These are phyloP conservation scores for Chloromyia formosa DNA, from an alignment of 2,888 invertebrate genomes.

Conservation along the genomic window DNA sequence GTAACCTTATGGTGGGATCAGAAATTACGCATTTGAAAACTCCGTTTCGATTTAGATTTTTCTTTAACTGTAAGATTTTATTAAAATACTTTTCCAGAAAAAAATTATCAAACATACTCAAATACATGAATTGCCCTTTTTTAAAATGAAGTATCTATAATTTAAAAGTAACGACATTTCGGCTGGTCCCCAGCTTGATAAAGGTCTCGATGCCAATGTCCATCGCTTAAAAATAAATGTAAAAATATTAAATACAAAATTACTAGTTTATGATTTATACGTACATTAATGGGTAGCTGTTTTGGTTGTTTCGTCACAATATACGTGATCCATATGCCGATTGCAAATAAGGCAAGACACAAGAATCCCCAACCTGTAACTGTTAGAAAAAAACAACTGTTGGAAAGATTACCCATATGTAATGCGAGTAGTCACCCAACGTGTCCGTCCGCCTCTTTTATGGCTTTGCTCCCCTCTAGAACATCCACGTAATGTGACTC, in stretches of 20 bases:
- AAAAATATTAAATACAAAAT: not conserved
- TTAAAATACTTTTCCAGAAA: no score
- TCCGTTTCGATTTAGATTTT: no score
- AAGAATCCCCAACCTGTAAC: conserved; percentile 5
- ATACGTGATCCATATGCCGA: not conserved
- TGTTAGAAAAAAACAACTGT: not conserved
- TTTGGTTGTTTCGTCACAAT: conserved; percentile 13
- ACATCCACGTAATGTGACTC: no score
- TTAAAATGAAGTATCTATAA: conserved; percentile 29
- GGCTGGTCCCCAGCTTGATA: conserved; percentile 24
- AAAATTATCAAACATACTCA: conserved; percentile 21
- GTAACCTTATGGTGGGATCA: no score
- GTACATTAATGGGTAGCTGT: not conserved
- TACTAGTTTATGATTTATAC: not conserved
- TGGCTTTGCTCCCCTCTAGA: no score
- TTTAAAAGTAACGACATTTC: conserved; percentile 24
- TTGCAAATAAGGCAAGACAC: not conserved
- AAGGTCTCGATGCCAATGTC: not conserved
- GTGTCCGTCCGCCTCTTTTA: no score
- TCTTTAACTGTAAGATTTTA: no score
- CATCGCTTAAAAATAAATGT: conserved; percentile 5
- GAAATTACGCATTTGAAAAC: no score
- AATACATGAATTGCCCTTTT: not conserved
- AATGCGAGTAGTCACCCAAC: no score
- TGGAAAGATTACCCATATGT: no score